Percentiles rank a stretch among this genome's conserved stretches.
phyloP scores from a whole-genome alignment of 2,113 vertebrate genomes.

The Lagopus muta region DNA sequence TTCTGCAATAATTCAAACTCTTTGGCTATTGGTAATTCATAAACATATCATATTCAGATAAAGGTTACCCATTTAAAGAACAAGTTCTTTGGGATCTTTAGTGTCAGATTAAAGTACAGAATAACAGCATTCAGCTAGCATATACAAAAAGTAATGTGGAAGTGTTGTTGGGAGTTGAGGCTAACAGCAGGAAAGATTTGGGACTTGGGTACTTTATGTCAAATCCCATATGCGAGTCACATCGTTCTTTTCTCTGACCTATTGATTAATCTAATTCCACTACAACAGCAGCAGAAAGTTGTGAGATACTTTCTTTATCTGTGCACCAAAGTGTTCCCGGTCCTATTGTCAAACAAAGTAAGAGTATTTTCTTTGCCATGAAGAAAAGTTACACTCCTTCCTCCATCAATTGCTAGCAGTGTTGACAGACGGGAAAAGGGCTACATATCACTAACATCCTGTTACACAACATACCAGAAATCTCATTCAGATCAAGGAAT shows the following conservation, averaged over 20 bases:
- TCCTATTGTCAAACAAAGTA: conserved; percentile 2
- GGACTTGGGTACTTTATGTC: background rate
- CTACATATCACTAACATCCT: conserved; percentile 3
- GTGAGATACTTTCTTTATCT: background rate
- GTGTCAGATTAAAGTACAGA: background rate
- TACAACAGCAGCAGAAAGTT: background rate
- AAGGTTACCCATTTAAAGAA: background rate
- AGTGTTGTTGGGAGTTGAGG: background rate
- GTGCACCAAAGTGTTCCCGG: background rate
- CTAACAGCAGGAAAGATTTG: background rate
- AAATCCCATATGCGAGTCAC: background rate
- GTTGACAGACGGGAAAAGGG: background rate
- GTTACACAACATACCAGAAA: background rate
- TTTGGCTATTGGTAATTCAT: background rate
- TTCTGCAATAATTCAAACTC: background rate
- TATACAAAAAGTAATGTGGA: background rate
- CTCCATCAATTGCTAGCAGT: background rate
- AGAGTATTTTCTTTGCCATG: conserved; percentile 8
- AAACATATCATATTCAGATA: background rate
- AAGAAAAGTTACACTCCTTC: conserved; percentile 32
- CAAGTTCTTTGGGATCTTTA: background rate
- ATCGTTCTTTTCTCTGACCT: background rate
- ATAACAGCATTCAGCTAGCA: background rate
- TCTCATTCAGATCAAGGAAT: background rate
- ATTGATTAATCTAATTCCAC: background rate